Evolutionary conservation across 2,888 invertebrate genomes (phyloP), one percentile per base, ranked within the genome.

Genomic region (Notodonta ziczac): DNA sequence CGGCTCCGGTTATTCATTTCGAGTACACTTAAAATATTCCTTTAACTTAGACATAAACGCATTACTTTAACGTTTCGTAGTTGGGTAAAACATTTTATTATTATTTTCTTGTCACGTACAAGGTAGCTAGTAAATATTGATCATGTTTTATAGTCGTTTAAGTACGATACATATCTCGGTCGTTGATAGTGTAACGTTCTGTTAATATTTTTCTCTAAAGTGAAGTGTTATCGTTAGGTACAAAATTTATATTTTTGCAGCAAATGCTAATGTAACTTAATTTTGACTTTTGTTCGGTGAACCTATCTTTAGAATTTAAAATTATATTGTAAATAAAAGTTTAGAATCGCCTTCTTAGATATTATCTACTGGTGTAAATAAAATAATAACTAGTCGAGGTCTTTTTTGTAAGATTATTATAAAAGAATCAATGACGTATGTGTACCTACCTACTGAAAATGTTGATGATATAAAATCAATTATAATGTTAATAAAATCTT

Each of bases 271-370:
- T 66, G 59, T 65, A 72, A 62, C 60, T 60, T 64, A 59, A 24
- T 24, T 24, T 24, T 24, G 24, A 58, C 60, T 67, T 76, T 73
- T 60, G 58, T 59, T 75, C 71, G 63, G 60, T 68, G 65, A 69
- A 73, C 62, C 72, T 76, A 74, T 76, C 71, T 67, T 71, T 76
- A 72, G 73, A 73, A 67, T 75, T 70, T 64, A 67, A 56, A 67
- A 58, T 67, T 75, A 76, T 76, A 79, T 73, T 85, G 84, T 82
- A 85, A 77, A 87, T 81, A 84, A 76, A 81, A 80, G 71, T 83
- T 85, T 91, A 91, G 90, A 80, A 86, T 84, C 81, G 91, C 91
- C 91, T 91, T 91, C 90, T 86, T 91, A 91, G 90, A 85, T 81
- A 81, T 80, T 77, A 82, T 76, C 79, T 78, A 77, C 74, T 77